Base-by-base conservation (phyloP, 2,797 vertebrate species). In the Spinus pinus region DNA sequence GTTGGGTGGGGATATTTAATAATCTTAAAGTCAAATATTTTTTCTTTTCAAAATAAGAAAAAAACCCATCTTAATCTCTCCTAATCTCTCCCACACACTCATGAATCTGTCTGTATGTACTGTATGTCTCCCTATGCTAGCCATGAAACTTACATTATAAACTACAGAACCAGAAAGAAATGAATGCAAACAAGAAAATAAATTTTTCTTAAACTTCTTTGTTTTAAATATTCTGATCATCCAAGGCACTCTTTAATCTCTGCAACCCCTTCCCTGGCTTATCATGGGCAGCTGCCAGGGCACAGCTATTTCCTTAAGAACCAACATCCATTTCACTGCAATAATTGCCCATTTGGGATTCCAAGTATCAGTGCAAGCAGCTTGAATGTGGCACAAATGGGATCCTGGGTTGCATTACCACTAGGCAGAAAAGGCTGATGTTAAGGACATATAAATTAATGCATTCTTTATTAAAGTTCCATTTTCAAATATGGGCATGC, bases 301-400 rank as follows among this genome's bases (percentile, higher is more conserved):
- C 72, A 87, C 2, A 88, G 24, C 42, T 88, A 15, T 78, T 90
- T 91, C 31, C 57, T 92, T 61, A 73, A 94, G 79, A 94, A 51
- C 10, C 2, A 33, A 20, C 50, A 37, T 79, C 56, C 60, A 35
- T 93, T 94, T 95, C 23, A 27, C 33, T 86, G 35, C 4, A 14
- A 22, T 93, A 80, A 95, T 93, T 95, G 67, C 81, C 58, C 58
- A 35, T 82, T 70, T 86, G 91, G 61, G 80, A 93, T 95, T 72
- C 67, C 44, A 25, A 33, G 14, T 95, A 60, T 51, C 71, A 91
- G 81, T 65, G 51, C 41, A 54, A 53, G 67, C 86, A 91, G 89
- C 70, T 90, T 88, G 75, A 72, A 73, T 57, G 41, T 70, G 54
- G 58, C 61, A 87, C 49, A 84, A 58, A n/a, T 14, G 33, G 56